phyloP scores from a whole-genome alignment of 2,113 vertebrate species.

The Rhinolophus ferrumequinum region DNA sequence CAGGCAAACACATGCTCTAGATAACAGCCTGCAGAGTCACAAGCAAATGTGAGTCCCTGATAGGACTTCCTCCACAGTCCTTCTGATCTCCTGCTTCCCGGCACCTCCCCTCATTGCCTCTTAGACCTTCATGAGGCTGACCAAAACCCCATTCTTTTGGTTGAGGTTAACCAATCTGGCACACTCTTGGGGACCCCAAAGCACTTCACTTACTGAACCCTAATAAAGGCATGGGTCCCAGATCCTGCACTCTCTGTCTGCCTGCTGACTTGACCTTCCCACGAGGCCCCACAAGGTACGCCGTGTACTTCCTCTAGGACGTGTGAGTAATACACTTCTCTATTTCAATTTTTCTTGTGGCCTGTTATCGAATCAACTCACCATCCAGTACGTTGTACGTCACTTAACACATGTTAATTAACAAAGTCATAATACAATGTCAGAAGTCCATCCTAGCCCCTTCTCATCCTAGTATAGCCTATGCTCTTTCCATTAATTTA shows the following conservation, averaged over 20 bases:
- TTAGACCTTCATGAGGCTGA: not conserved
- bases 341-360: not conserved
- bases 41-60: not conserved
- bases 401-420: not conserved
- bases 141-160: not conserved
- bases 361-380: not conserved
- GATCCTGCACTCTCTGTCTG: not conserved
- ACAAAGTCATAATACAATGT: not conserved
- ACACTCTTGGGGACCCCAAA: not conserved
- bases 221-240: not conserved
- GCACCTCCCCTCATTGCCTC: fast-evolving
- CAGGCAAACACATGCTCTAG: not conserved
- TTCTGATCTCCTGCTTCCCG: not conserved
- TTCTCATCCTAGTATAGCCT: not conserved
- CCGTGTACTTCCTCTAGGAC: not conserved
- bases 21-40: not conserved
- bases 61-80: not conserved
- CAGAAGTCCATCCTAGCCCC: not conserved
- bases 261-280: not conserved
- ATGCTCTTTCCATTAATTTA: not conserved
- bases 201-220: no score
- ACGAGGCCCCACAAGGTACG: not conserved
- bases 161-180: not conserved
- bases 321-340: not conserved
- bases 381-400: no score